Evolutionary conservation across 2,888 invertebrate genomes (phyloP).

Genomic region (Trachelus iudaicus): DNA sequence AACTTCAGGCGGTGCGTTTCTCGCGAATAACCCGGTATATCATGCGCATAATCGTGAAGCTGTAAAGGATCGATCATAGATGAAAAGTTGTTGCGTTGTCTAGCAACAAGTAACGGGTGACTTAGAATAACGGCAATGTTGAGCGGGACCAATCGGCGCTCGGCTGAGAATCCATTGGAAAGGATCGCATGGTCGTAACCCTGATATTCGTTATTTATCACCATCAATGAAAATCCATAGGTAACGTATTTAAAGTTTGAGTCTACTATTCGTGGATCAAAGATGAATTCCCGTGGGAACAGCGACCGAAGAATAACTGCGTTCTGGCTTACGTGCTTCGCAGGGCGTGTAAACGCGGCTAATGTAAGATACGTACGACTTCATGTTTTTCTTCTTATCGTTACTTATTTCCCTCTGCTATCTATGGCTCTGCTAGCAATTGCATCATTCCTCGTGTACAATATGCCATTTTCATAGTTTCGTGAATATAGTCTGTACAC

Average conservation of each 20-base stretch:
- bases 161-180: not conserved
- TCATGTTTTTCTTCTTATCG: not conserved
- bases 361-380: constrained; percentile 42
- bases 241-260: not conserved
- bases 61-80: not conserved
- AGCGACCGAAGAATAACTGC: constrained; percentile 21
- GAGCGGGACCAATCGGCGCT: not conserved
- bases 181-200: not conserved
- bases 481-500: not conserved
- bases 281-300: not conserved
- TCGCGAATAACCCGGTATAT: not conserved
- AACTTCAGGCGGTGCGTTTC: not conserved
- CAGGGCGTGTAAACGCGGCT: constrained; percentile 47
- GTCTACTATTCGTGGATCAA: not conserved
- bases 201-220: not conserved
- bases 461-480: not conserved
- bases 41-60: not conserved
- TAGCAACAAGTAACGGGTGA: not conserved
- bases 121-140: not conserved
- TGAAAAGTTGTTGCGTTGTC: not conserved
- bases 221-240: not conserved
- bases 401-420: not conserved
- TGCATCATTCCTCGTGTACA: not conserved
- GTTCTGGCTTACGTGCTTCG: constrained; percentile 42
- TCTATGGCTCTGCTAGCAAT: not conserved